These are phyloP conservation scores for Galerucella pusilla DNA, from an alignment of 2,888 invertebrate genomes.

Conservation along the genomic window DNA sequence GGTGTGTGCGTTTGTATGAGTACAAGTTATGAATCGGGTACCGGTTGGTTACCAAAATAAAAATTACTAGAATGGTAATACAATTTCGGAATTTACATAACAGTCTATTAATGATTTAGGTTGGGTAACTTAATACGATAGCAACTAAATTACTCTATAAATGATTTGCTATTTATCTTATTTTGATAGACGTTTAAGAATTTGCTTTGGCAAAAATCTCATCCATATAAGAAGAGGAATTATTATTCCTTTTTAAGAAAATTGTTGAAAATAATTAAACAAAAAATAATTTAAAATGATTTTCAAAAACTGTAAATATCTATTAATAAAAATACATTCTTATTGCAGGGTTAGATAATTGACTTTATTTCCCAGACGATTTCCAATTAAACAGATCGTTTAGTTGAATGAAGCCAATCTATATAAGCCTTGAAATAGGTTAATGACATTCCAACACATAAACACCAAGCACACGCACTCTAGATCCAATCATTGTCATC, in stretches of 20 bases:
- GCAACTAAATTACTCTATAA: constrained; percentile 6
- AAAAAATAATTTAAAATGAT: too few species aligned
- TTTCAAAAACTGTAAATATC: background rate
- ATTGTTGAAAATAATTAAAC: too few species aligned
- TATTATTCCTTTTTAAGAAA: too few species aligned
- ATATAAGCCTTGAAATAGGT: constrained; percentile 20
- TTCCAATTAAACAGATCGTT: background rate
- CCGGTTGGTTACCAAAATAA: constrained; percentile 34
- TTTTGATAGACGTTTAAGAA: background rate
- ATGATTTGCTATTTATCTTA: constrained; percentile 4
- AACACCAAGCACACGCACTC: constrained; percentile 14
- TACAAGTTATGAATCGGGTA: constrained; percentile 35
- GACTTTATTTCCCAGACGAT: background rate
- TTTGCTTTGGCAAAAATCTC: too few species aligned
- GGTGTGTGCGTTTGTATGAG: constrained; percentile 23
- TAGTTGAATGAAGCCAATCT: constrained; percentile 13
- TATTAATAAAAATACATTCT: background rate
- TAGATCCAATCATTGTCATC: constrained; percentile 16
- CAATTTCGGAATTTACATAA: constrained; percentile 39
- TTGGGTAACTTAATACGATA: constrained; percentile 24
- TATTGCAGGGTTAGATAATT: background rate
- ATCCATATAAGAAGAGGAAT: too few species aligned
- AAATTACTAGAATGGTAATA: constrained; percentile 34
- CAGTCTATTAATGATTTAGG: constrained; percentile 36
- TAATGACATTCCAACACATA: constrained; percentile 10